These are phyloP conservation scores for Mercenaria mercenaria DNA, from an alignment of 1,140 invertebrate species.

Conservation along the genomic window DNA sequence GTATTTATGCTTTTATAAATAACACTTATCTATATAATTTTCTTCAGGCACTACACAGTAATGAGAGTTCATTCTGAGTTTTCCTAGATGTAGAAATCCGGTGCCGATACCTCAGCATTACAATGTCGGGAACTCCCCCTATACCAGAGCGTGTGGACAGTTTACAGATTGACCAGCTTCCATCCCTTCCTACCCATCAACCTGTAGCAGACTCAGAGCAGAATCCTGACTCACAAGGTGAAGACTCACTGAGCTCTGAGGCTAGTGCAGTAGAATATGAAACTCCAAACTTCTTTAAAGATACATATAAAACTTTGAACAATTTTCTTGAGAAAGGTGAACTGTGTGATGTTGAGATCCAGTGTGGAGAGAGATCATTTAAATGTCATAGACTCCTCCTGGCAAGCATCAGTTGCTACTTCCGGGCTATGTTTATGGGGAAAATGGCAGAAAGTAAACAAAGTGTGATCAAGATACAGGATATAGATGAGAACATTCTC, in stretches of 20 bases:
- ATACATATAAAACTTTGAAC: constrained; percentile 75
- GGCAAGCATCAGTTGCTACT: constrained; percentile 83
- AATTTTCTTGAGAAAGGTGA: constrained; percentile 78
- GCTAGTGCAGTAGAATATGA: constrained; percentile 46
- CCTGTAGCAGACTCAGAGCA: neutral
- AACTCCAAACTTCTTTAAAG: constrained; percentile 63
- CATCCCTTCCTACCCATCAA: neutral
- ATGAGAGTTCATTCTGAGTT: neutral
- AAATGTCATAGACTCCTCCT: constrained; percentile 84
- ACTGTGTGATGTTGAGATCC: constrained; percentile 84
- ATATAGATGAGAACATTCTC: constrained; percentile 84
- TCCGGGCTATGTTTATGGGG: constrained; percentile 84
- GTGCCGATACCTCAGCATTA: too few species aligned
- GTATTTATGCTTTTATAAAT: too few species aligned
- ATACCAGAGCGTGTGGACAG: constrained; percentile 54
- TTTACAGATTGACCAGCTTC: neutral
- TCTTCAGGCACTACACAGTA: too few species aligned
- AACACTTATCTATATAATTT: too few species aligned
- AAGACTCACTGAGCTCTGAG: constrained; percentile 3
- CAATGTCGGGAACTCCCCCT: constrained; percentile 35
- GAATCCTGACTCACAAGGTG: neutral
- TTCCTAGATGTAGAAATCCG: too few species aligned
- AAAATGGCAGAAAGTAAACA: constrained; percentile 83
- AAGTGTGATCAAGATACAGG: constrained; percentile 80
- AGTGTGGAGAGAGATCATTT: constrained; percentile 79